Base-by-base conservation (phyloP, 2,888 invertebrate genomes). In the Dicyrtoma fusca region DNA sequence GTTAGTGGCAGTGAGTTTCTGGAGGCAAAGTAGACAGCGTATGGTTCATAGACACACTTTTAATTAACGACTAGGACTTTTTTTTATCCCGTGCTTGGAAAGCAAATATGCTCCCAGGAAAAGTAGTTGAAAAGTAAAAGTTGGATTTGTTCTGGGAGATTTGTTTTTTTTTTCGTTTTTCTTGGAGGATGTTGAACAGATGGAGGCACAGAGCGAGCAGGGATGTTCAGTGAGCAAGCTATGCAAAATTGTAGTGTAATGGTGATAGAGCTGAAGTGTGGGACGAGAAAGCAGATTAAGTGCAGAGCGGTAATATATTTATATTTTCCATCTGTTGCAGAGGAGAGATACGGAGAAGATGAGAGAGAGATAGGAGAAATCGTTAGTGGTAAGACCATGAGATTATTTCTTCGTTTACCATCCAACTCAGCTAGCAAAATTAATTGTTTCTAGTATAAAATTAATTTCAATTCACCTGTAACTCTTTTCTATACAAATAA, bases 11-110 rank as follows among this genome's bases (percentile, higher is more conserved):
- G 59, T 21, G 34, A 34, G 34, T 34, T 3, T 34, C 34, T 34
- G 4, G 34, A 34, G 34, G 34, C 34, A 34, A 34, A 34, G 8
- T 34, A 34, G 34, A 34, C 34, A 34, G 34, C 34, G 34, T 34
- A 49, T 6, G 8, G 44, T 19, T 17, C 61, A 17, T 44, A 66
- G 66, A 66, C 49, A 66, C 19, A 42, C 51, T 66, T 66, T 66
- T 66, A 66, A 66, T 66, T 66, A 66, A 66, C 66, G 66, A 34
- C 53, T 53, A 26, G 26, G 66, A 49, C 55, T 66, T 66, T 66
- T 42, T 25, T 55, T 26, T 34, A 13, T 66, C 53, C 51, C 66
- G 66, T 66, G 66, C 53, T 19, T 25, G 25, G 66, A 53, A 66
- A 66, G 51, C 34, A 53, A 66, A 66, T 66, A 53, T 66, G 66